Evolutionary conservation across 2,113 vertebrate species (phyloP).

Genomic region (Syngnathus floridae): DNA sequence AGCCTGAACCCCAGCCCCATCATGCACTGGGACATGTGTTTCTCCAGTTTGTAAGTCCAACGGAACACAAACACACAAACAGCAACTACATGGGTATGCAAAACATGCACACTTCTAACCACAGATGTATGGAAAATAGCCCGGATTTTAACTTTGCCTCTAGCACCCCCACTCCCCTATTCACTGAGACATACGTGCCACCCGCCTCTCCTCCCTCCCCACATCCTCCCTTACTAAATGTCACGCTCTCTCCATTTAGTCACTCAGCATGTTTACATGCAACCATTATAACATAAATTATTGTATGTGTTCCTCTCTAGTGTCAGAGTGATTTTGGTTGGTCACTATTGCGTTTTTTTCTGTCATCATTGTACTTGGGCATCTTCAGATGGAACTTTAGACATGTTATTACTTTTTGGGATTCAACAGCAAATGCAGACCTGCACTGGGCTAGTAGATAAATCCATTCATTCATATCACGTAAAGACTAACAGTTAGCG

Average conservation of each 20-base stretch:
- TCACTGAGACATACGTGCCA: slow-evolving; percentile 6
- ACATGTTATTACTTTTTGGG: neutral
- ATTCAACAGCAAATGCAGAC: too few relatives aligned
- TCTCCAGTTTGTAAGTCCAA: slow-evolving; percentile 90
- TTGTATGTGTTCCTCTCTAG: too few relatives aligned
- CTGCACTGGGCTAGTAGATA: neutral
- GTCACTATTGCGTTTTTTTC: too few relatives aligned
- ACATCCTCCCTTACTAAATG: slow-evolving; percentile 28
- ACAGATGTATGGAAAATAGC: slow-evolving; percentile 25
- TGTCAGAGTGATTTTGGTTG: too few relatives aligned
- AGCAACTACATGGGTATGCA: slow-evolving; percentile 1
- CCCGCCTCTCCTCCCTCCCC: too few relatives aligned
- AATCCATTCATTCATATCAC: neutral
- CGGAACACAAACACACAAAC: slow-evolving; percentile 2
- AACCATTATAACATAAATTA: too few relatives aligned
- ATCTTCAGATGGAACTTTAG: too few relatives aligned
- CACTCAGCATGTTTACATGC: neutral
- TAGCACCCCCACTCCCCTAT: slow-evolving; percentile 1
- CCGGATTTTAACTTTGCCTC: neutral
- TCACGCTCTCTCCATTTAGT: slow-evolving; percentile 18
- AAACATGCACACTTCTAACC: slow-evolving; percentile 37
- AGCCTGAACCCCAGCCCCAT: slow-evolving; percentile 89
- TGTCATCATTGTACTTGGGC: too few relatives aligned
- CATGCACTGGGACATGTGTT: slow-evolving; percentile 91
- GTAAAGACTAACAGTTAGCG: neutral